These are phyloP conservation scores for Tyrannus savana DNA, from an alignment of 2,113 vertebrate genomes.

Conservation along the genomic window DNA sequence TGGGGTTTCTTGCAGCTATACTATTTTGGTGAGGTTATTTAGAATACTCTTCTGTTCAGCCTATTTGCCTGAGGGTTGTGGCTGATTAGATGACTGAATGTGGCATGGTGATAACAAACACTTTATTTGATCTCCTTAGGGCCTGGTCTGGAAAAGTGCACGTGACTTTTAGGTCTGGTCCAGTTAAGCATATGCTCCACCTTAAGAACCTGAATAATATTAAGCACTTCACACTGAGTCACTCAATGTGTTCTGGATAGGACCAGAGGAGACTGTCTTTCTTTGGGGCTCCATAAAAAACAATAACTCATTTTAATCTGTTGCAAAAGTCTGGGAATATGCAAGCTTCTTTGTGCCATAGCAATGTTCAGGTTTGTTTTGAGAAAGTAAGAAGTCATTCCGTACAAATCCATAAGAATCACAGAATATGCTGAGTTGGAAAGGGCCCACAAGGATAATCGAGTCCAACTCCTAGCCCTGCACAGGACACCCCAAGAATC, in stretches of 20 bases:
- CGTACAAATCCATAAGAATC: neutral
- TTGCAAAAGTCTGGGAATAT: neutral
- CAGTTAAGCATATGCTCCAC: neutral
- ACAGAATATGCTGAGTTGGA: neutral
- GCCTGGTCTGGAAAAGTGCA: neutral
- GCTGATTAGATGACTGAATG: neutral
- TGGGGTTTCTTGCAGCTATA: neutral
- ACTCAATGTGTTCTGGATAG: neutral
- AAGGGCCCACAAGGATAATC: neutral
- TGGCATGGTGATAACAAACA: neutral
- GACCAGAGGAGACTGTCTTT: neutral
- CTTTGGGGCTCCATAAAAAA: neutral
- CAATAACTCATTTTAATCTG: neutral
- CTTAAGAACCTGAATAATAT: neutral
- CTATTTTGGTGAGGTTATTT: neutral
- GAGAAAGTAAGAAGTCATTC: neutral
- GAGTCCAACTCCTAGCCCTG: neutral
- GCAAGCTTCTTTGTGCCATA: neutral
- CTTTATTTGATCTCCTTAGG: neutral
- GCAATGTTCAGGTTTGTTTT: neutral
- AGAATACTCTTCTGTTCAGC: neutral
- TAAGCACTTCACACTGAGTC: neutral
- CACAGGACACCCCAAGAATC: neutral
- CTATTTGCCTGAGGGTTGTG: neutral
- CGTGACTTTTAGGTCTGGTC: neutral